These are phyloP conservation scores for Siniperca scherzeri DNA, from an alignment of 2,797 vertebrate genomes.

Conservation along the genomic window DNA sequence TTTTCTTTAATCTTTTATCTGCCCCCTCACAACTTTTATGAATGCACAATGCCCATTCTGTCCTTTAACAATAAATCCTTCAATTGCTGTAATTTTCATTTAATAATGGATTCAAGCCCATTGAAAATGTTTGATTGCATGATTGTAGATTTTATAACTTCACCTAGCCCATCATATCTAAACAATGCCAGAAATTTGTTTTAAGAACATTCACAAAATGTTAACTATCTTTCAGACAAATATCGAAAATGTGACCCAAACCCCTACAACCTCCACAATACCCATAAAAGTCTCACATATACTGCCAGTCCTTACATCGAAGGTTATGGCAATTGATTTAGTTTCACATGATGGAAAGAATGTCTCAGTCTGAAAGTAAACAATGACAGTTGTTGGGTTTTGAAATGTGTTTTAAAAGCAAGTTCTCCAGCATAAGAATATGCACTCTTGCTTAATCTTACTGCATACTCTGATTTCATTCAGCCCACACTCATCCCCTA, in stretches of 20 bases:
- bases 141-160: not conserved
- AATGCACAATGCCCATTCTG: not conserved
- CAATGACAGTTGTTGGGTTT: not conserved
- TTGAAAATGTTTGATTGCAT: not conserved
- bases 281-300: not conserved
- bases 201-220: not conserved
- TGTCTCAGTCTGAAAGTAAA: constrained; percentile 19
- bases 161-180: not conserved
- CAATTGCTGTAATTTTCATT: not conserved
- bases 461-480: constrained; percentile 40
- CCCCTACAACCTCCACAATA: not conserved
- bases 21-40: not conserved
- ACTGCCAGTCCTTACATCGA: not conserved
- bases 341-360: constrained; percentile 8
- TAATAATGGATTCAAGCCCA: not conserved
- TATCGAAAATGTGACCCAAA: not conserved
- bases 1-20: constrained; percentile 9
- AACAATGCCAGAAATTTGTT: not conserved
- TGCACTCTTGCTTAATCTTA: constrained; percentile 24
- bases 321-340: not conserved
- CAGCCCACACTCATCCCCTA: constrained; percentile 38
- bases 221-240: not conserved
- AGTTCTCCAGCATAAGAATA: constrained; percentile 11
- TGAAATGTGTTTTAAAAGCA: constrained; percentile 30
- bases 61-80: constrained; percentile 7